phyloP scores from a whole-genome alignment of 2,797 vertebrate species.

The Rhyacichthys aspro region DNA sequence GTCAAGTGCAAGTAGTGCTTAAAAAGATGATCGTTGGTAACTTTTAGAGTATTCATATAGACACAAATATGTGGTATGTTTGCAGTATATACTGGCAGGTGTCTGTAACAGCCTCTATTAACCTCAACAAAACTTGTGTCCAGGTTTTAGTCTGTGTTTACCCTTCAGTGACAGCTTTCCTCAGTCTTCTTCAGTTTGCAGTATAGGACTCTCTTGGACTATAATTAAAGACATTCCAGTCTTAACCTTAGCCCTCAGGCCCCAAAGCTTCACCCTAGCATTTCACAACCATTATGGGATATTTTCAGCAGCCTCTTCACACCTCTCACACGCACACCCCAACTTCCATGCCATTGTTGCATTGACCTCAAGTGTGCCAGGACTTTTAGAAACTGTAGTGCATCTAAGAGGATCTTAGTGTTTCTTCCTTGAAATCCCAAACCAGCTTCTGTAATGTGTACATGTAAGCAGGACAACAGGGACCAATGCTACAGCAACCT shows the following conservation, averaged over 20 bases:
- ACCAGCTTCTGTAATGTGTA: not conserved
- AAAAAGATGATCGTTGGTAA: constrained; percentile 2
- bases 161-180: constrained; percentile 39
- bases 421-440: not conserved
- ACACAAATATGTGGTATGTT: too few species aligned
- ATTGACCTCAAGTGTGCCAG: constrained; percentile 26
- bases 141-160: constrained; percentile 54
- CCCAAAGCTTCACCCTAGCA: constrained; percentile 63
- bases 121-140: constrained; percentile 32
- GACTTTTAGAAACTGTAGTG: not conserved
- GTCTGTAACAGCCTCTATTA: constrained; percentile 25
- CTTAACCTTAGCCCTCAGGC: constrained; percentile 71
- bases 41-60: not conserved
- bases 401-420: not conserved
- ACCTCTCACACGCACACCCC: constrained; percentile 42
- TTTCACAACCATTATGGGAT: constrained; percentile 66
- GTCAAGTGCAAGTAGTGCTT: constrained; percentile 13
- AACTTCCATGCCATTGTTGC: constrained; percentile 26
- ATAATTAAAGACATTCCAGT: constrained; percentile 81
- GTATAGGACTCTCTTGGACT: constrained; percentile 51
- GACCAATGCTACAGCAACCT: not conserved
- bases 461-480: constrained; percentile 20
- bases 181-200: constrained; percentile 36
- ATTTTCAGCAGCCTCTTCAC: constrained; percentile 63
- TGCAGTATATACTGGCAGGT: not conserved